Base-by-base conservation (phyloP, 2,888 invertebrate species). In the Oscheius sp. region DNA sequence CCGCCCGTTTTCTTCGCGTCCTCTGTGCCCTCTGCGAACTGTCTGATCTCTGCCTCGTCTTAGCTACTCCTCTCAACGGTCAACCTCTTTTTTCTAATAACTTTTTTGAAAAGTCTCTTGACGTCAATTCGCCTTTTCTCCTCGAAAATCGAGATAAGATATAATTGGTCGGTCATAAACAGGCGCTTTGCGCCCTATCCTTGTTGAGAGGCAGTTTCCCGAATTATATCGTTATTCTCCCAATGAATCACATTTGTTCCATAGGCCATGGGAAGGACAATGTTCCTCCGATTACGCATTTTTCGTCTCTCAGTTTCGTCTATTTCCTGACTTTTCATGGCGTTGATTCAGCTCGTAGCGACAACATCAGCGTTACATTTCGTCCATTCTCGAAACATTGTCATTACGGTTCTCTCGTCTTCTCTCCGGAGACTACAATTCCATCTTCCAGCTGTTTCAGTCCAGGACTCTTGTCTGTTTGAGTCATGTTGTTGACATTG, bases 371-470 rank as follows among this genome's bases (percentile, higher is more conserved):
- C 42, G 42, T 42, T 42, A 42, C 42, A 42, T 42, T 42, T 42
- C 42, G 42, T 42, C 42, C 62, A 62, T 62, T 62, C 33, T 62
- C 58, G 11, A 58, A 58, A 58, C 58, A 58, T 58, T 32, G n/a
- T 29, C 33, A 32, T 58, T 29, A 58, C 58, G 32, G 32, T 33
- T 32, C 5, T 32, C 35, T 58, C 58, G 4, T 42, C 42, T 21
- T 21, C 21, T 21, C 33, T 58, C 32, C 32, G 53, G 4, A 53
- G 11, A 53, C 11, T 53, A 11, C 7, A 53, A 53, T 53, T 33
- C 32, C 35, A 58, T 58, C 35, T 58, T 33, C 35, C 29, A 53
- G 29, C 29, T 29, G 29, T 13, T 57, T 57, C 57, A 57, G 33
- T 10, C 29, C 21, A 57, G 10, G 10, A 53, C 53, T 21, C 53